Conservation (phyloP, 2,888 invertebrate genomes). For the Himalopsyche kuldschensis region DNA sequence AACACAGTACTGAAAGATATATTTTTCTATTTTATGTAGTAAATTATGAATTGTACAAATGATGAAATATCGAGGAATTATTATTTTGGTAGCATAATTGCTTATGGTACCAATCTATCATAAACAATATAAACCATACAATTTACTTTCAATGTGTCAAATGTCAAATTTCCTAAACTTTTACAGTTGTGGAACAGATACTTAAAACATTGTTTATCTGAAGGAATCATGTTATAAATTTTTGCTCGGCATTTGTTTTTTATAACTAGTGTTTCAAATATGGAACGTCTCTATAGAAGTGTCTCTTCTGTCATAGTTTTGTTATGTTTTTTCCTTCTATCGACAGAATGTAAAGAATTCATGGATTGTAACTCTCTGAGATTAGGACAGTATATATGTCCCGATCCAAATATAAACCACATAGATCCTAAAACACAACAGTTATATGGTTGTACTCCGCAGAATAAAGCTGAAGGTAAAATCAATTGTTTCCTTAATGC, state of each 20-base stretch:
- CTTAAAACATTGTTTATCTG: too few relatives aligned
- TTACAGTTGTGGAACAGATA: too few relatives aligned
- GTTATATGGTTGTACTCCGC: constrained; percentile 74
- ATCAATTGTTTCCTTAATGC: too few relatives aligned
- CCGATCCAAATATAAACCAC: constrained; percentile 72
- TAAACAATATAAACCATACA: too few relatives aligned
- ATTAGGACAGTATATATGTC: constrained; percentile 82
- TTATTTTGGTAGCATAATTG: too few relatives aligned
- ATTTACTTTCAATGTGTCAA: too few relatives aligned
- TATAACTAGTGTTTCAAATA: neutral
- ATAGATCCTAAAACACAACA: constrained; percentile 91
- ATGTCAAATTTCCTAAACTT: too few relatives aligned
- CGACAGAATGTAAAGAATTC: constrained; percentile 9
- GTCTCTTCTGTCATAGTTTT: neutral
- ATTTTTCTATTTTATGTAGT: too few relatives aligned
- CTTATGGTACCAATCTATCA: too few relatives aligned
- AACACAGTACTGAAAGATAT: too few relatives aligned
- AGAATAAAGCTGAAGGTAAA: constrained; percentile 79
- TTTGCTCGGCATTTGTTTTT: neutral
- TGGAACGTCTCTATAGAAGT: neutral
- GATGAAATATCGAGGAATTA: too few relatives aligned
- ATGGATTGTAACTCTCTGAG: constrained; percentile 72
- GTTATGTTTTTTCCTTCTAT: neutral
- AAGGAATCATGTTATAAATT: neutral
- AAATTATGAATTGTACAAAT: too few relatives aligned